Base-by-base conservation (phyloP, 2,113 vertebrate genomes). In the Pelodiscus sinensis region DNA sequence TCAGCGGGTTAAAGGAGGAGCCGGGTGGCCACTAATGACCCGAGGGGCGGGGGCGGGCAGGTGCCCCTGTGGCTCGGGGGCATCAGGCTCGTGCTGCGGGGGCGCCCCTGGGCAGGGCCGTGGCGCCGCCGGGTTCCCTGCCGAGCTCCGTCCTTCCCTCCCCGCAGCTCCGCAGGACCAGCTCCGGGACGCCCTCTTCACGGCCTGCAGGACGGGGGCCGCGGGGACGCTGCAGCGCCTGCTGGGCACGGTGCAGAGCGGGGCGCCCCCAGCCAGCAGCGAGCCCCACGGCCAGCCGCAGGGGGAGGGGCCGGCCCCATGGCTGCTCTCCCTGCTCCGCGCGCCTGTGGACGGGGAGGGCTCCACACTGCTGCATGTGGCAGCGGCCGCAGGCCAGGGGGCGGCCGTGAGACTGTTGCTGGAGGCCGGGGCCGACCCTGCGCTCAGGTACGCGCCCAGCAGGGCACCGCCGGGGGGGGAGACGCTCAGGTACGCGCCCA, bases 321-420 rank as follows among this genome's bases (percentile, higher is more conserved):
- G 82, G 85, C 73, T 96, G 55, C 24, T 4, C 8, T 92, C 93
- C 22, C 96, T 99, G 78, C 98, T 99, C 79, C 99, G 97, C 93
- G 98, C 98, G 82, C 97, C 98, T 0, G 16, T 99, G 31, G 98
- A 99, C 31, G 96, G 98, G 1, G 92, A 78, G 0, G 98, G 98
- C 80, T 99, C 97, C 95, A 99, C 99, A 29, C 97, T 99, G 85
- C 98, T 99, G 79, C 99, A 99, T 0, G 98, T 99, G 90, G 99
- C 99, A 5, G 98, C 99, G 0, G 97, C 96, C 24, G 98, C 99
- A 1, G 99, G 98, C 73, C 99, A 98, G 96, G 98, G 97, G 52
- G 93, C 93, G 3, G 98, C 97, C 16, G 97, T 99, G 88, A 87
- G 75, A 14, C 96, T 99, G 90, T 98, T 99, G 83, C 95, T 99